Conservation (phyloP, 1,140 invertebrate genomes). For the Hyphantria cunea region DNA sequence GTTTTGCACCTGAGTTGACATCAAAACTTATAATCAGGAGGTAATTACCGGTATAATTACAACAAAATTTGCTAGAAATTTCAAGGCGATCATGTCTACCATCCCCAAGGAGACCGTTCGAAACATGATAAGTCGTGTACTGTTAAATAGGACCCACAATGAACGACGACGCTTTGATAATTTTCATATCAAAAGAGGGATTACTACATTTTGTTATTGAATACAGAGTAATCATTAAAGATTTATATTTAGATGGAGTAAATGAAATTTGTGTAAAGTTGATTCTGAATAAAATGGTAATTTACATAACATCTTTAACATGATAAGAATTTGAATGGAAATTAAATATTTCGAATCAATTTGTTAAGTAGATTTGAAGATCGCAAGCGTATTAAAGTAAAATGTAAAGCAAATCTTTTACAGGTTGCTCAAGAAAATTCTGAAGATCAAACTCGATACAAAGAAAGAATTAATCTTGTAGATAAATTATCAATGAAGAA, state of each 20-base stretch:
- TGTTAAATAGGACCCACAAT: conserved; percentile 18
- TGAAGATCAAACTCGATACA: neutral
- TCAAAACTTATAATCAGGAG: conserved; percentile 61
- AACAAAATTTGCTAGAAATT: conserved; percentile 23
- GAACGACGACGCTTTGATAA: conserved; percentile 14
- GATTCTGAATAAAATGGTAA: conserved; percentile 11
- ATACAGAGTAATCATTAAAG: conserved; percentile 25
- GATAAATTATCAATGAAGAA: conserved; percentile 7
- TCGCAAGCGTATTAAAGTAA: no score
- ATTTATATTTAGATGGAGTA: conserved; percentile 19
- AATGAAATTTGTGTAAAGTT: conserved; percentile 19
- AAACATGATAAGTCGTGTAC: conserved; percentile 16
- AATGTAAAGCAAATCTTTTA: no score
- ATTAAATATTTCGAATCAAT: neutral
- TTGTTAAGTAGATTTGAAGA: no score
- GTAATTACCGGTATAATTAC: conserved; percentile 49
- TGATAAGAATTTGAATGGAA: conserved; percentile 7
- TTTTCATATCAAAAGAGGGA: conserved; percentile 27
- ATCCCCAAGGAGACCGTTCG: conserved; percentile 17
- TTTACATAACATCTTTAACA: conserved; percentile 11
- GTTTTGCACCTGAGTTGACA: conserved; percentile 62
- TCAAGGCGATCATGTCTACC: conserved; percentile 10
- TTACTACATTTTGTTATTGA: conserved; percentile 26
- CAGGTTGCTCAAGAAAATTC: neutral
- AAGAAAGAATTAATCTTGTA: neutral